Percentiles rank a stretch among this genome's conserved stretches.
Conservation (phyloP, 2,113 vertebrate species). For the Meriones unguiculatus region DNA sequence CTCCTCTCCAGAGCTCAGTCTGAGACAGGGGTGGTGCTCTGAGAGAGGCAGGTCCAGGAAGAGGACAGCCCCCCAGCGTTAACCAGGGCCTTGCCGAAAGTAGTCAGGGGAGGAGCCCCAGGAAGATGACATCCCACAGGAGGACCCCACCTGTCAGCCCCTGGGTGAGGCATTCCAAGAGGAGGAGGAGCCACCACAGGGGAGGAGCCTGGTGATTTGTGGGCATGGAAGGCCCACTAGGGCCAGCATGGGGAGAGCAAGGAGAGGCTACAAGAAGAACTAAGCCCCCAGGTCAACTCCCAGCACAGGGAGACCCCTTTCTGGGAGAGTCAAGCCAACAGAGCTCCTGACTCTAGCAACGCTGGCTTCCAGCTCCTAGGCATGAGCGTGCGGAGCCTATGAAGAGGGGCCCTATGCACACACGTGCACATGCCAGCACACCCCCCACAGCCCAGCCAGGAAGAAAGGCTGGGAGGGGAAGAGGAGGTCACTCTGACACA, state of each 20-base stretch:
- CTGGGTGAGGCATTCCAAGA: background rate
- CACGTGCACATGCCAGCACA: too few species aligned
- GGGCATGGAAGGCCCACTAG: background rate
- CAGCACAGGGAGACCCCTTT: background rate
- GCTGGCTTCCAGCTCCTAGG: background rate
- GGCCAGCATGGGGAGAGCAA: background rate
- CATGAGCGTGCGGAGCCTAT: rapidly evolving
- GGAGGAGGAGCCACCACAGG: background rate
- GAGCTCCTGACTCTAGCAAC: background rate
- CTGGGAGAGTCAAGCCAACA: background rate
- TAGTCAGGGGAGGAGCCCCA: too few species aligned
- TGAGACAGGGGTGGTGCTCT: too few species aligned
- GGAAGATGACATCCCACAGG: background rate
- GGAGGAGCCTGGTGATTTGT: background rate
- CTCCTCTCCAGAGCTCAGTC: background rate
- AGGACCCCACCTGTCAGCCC: background rate
- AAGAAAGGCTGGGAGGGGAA: background rate
- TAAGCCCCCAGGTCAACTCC: background rate
- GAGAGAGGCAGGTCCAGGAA: background rate
- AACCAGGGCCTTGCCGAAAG: background rate
- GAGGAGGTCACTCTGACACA: background rate
- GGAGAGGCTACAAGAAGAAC: background rate
- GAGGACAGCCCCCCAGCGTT: background rate
- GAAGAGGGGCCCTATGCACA: rapidly evolving
- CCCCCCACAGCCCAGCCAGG: background rate